Evolutionary conservation across 2,113 vertebrate genomes (phyloP), one percentile per base, ranked within the genome.

Genomic region (Pseudopipra pipra): DNA sequence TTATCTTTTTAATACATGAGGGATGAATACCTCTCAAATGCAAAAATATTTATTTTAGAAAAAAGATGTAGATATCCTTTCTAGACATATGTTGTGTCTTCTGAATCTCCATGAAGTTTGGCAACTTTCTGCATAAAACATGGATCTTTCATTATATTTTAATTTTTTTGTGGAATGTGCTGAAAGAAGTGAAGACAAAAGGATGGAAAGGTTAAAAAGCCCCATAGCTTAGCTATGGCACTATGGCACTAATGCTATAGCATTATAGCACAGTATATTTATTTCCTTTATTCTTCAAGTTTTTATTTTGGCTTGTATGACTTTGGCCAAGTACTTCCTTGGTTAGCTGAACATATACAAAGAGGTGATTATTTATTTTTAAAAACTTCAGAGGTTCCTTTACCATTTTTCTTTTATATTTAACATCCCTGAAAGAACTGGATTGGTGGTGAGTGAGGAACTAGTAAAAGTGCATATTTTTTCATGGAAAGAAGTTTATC

Each of bases 1-100:
- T 93, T 96, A 95, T 96, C 55, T 96, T 95, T 90, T 35, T 76
- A 88, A 85, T 94, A 87, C 41, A 59, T 4, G 5, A n/a, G 31
- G 51, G 51, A 72, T 87, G 9, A 93, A 86, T 79, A 43, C 11
- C 18, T 73, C 59, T 71, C 35, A 62, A 56, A 91, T 81, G 59
- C 61, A 80, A 93, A 82, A 85, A 4, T 46, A 65, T 70, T 87
- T 2, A 24, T 85, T 80, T 85, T 37, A 81, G 31, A 12, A 66
- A 67, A 74, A 75, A 68, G 19, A 21, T 7, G 16, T 19, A 71
- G 8, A 49, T 76, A 70, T 35, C 6, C 27, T 89, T 94, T 66
- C 27, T 66, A 76, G 59, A 51, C 13, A 23, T 25, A 4, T 46
- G 6, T 33, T 91, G 2, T 90, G 95, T 79, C 30, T 79, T 74